These are phyloP conservation scores for Lasioglossum morio DNA, from an alignment of 2,888 invertebrate genomes.

Conservation along the genomic window DNA sequence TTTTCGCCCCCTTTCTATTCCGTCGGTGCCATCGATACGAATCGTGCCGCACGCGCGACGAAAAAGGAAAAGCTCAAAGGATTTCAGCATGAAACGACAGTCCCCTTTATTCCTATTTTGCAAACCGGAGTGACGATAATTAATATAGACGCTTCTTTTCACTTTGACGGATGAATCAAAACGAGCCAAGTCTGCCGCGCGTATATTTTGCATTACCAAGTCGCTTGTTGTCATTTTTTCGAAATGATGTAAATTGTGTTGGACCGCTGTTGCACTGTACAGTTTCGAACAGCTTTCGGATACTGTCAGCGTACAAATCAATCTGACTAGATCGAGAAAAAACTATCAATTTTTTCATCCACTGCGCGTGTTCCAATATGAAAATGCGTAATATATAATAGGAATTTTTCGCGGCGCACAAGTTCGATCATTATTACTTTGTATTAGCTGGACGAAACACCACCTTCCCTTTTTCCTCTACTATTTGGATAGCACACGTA, in stretches of 20 bases:
- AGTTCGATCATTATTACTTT: no score
- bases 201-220: background rate
- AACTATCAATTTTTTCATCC: no score
- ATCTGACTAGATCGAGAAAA: slow-evolving; percentile 46
- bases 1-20: background rate
- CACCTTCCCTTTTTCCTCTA: no score
- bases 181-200: background rate
- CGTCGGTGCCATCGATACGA: background rate
- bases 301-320: slow-evolving; percentile 60
- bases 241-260: slow-evolving; percentile 27
- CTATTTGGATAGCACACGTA: no score
- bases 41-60: background rate
- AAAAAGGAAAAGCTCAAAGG: background rate
- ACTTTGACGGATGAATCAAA: background rate
- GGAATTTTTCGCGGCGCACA: no score
- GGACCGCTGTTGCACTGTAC: slow-evolving; percentile 68
- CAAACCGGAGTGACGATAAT: background rate
- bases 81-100: background rate
- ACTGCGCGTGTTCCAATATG: slow-evolving; percentile 11
- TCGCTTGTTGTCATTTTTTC: slow-evolving; percentile 21
- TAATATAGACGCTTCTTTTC: background rate
- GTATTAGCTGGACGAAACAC: no score
- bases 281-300: slow-evolving; percentile 62
- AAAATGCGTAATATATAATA: slow-evolving; percentile 51
- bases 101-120: background rate